Conservation (phyloP, 2,888 invertebrate genomes). For the Stenodera caucasica region DNA sequence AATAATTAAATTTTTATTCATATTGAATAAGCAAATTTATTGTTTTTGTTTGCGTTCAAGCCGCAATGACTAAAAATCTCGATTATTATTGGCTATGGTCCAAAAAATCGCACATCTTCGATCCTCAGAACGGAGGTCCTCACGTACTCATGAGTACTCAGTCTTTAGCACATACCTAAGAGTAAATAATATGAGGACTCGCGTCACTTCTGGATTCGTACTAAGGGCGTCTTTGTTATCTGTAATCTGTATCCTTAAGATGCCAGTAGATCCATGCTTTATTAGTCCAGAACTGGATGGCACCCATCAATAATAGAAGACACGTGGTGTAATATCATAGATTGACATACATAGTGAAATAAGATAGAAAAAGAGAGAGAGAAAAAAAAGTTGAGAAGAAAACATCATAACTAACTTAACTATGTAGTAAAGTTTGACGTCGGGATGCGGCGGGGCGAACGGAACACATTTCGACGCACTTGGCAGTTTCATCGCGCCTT, state of each 20-base stretch:
- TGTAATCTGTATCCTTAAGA: too few relatives aligned
- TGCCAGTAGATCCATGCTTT: too few relatives aligned
- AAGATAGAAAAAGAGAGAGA: too few relatives aligned
- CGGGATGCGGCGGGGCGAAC: constrained; percentile 36
- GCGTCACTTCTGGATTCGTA: too few relatives aligned
- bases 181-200: too few relatives aligned
- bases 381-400: background rate
- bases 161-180: too few relatives aligned
- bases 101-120: background rate
- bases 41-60: background rate
- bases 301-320: background rate
- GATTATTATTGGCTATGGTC: background rate
- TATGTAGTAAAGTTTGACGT: constrained; percentile 15
- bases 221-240: too few relatives aligned
- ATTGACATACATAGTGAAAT: background rate
- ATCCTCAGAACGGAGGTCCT: too few relatives aligned
- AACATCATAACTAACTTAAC: background rate
- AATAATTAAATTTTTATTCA: background rate
- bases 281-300: too few relatives aligned
- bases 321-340: background rate
- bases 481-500: constrained; percentile 55
- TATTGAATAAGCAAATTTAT: background rate
- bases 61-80: background rate
- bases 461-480: constrained; percentile 53
- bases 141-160: too few relatives aligned